Percentiles rank a stretch among this genome's conserved stretches.
phyloP scores from a whole-genome alignment of 2,113 vertebrate genomes.

The Neoarius graeffei region DNA sequence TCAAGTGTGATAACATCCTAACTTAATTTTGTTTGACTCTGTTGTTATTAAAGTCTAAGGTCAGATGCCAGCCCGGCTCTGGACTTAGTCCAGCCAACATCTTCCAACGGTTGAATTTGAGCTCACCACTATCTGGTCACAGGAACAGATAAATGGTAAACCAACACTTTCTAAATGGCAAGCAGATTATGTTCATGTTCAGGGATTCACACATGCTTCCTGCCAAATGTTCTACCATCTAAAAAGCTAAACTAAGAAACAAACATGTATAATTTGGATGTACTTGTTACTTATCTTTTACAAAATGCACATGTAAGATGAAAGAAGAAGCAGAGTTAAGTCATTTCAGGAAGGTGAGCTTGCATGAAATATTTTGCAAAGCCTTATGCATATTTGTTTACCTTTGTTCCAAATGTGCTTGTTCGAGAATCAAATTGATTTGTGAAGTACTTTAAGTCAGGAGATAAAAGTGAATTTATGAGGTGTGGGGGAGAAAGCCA shows the following conservation, averaged over 20 bases:
- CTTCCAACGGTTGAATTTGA: not conserved
- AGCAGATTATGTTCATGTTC: not conserved
- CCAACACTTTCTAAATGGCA: not conserved
- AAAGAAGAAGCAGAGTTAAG: not conserved
- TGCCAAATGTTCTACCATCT: not conserved
- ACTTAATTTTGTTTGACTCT: not conserved
- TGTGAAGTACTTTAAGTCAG: too few relatives aligned
- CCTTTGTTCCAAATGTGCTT: too few relatives aligned
- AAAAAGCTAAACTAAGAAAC: not conserved
- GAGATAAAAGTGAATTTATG: not conserved
- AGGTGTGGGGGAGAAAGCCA: not conserved
- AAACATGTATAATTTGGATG: not conserved
- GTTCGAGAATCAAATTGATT: too few relatives aligned
- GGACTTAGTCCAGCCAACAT: not conserved
- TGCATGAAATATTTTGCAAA: not conserved
- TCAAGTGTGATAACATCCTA: not conserved
- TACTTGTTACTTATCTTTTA: not conserved
- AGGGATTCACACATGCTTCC: not conserved
- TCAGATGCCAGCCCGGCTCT: not conserved
- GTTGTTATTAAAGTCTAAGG: not conserved
- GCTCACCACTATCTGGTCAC: not conserved
- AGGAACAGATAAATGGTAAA: not conserved
- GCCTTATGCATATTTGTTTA: too few relatives aligned
- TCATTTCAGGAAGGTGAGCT: not conserved
- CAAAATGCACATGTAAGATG: not conserved